A percentile compares a stretch with the other conserved stretches of the same genome.
phyloP scores from a whole-genome alignment of 1,140 invertebrate genomes.

The Pseudachorutes palmiensis region DNA sequence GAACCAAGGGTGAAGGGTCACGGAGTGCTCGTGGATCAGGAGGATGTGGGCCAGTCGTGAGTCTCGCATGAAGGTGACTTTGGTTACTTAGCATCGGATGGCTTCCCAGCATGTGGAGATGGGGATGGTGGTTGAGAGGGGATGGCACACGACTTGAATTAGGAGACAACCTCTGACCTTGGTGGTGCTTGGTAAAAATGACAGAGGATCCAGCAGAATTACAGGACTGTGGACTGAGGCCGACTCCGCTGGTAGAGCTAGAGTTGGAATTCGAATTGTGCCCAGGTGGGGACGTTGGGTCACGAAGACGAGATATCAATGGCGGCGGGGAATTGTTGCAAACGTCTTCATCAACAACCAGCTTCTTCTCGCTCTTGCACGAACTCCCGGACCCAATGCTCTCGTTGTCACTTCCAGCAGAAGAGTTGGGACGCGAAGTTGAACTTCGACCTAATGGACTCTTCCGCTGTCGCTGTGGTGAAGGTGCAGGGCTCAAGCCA shows the following conservation, averaged over 20 bases:
- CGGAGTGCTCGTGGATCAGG: constrained; percentile 43
- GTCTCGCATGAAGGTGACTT: constrained; percentile 44
- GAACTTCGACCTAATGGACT: background rate
- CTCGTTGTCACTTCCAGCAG: constrained; percentile 3
- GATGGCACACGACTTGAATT: constrained; percentile 8
- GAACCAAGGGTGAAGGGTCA: constrained; percentile 15
- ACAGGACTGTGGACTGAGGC: constrained; percentile 6
- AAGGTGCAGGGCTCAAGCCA: background rate
- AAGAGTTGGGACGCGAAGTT: background rate
- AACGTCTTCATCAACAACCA: background rate
- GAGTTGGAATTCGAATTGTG: constrained; percentile 5
- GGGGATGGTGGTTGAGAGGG: constrained; percentile 5
- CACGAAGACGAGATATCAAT: background rate
- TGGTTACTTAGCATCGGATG: constrained; percentile 41
- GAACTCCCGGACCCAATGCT: background rate
- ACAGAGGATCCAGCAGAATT: constrained; percentile 17
- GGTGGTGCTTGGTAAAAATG: constrained; percentile 30
- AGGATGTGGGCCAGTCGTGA: constrained; percentile 50
- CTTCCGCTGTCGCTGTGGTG: background rate
- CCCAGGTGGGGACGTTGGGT: constrained; percentile 1
- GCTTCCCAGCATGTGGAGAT: constrained; percentile 13
- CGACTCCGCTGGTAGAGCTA: background rate
- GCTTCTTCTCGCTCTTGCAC: constrained; percentile 4
- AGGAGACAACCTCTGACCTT: constrained; percentile 9
- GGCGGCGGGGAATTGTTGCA: background rate